Evolutionary conservation across 2,797 vertebrate species (phyloP).

Genomic region (Craterocephalus amniculus): DNA sequence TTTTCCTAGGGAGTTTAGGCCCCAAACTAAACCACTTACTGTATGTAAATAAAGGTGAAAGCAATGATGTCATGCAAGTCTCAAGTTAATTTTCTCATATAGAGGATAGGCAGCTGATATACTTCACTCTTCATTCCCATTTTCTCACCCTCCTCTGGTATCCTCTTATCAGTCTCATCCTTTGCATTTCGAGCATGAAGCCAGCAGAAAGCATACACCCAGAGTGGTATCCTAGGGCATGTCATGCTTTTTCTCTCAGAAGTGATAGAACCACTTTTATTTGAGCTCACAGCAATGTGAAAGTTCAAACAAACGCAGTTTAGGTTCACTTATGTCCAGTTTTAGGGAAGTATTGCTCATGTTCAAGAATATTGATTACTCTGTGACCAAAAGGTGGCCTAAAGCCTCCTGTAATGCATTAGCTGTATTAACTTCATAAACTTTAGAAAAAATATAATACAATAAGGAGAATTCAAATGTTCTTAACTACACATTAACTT

Average conservation of each 20-base stretch:
- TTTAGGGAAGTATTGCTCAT: constrained; percentile 19
- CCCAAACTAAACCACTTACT: too few relatives aligned
- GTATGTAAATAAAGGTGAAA: too few relatives aligned
- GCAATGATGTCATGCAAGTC: neutral
- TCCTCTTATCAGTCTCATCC: neutral
- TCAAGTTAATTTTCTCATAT: neutral
- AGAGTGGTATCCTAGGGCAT: constrained; percentile 18
- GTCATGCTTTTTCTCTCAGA: constrained; percentile 15
- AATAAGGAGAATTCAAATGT: neutral
- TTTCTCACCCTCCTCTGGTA: neutral
- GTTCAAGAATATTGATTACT: constrained; percentile 34
- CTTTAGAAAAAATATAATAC: neutral
- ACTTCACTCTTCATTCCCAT: neutral
- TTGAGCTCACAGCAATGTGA: constrained; percentile 43
- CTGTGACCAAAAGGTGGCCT: constrained; percentile 4
- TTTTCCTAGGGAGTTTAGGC: too few relatives aligned
- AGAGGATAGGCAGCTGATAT: neutral
- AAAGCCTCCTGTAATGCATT: neutral
- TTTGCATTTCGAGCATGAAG: constrained; percentile 9
- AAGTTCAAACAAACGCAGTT: constrained; percentile 50
- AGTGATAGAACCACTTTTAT: constrained; percentile 38
- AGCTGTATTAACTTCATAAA: neutral
- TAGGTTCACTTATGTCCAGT: constrained; percentile 36
- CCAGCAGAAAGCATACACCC: constrained; percentile 9
- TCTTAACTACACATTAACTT: too few relatives aligned